Percentiles rank a stretch among this genome's conserved stretches.
Conservation (phyloP, 64 coral and sea anemone species). For the Pachyseris speciosa region DNA sequence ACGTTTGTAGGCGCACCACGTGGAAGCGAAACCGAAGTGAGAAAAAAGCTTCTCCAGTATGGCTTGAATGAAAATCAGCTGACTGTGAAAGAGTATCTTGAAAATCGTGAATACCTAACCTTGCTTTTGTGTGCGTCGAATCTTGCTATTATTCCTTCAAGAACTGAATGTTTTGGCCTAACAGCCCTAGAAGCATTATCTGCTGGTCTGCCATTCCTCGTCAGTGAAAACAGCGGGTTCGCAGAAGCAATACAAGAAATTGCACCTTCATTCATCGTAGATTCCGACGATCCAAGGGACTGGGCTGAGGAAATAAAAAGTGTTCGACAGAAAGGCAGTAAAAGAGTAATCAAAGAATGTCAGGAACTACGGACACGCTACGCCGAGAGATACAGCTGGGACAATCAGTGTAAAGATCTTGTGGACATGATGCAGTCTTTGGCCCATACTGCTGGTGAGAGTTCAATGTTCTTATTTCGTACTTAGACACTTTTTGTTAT, state of each 20-base stretch:
- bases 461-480: too few species aligned
- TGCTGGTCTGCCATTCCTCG: slow-evolving; percentile 21
- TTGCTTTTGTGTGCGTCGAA: not conserved
- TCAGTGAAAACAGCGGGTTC: slow-evolving; percentile 11
- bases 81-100: not conserved
- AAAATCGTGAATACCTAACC: not conserved
- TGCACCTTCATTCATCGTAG: not conserved
- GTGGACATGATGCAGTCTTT: not conserved
- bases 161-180: slow-evolving; percentile 18
- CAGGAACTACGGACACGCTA: not conserved
- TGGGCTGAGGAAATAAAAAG: not conserved
- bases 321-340: not conserved
- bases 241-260: slow-evolving; percentile 21
- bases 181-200: slow-evolving; percentile 10
- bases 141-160: slow-evolving; percentile 20
- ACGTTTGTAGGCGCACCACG: not conserved
- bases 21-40: not conserved
- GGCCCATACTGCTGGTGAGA: slow-evolving; percentile 3
- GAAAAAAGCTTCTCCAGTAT: not conserved
- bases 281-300: not conserved
- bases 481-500: too few species aligned
- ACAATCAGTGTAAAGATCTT: not conserved
- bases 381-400: not conserved
- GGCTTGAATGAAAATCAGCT: not conserved
- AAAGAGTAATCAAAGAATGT: not conserved